Evolutionary conservation across 2,797 vertebrate genomes (phyloP), one percentile per base, ranked within the genome.

Genomic region (Sebastes diaconus): DNA sequence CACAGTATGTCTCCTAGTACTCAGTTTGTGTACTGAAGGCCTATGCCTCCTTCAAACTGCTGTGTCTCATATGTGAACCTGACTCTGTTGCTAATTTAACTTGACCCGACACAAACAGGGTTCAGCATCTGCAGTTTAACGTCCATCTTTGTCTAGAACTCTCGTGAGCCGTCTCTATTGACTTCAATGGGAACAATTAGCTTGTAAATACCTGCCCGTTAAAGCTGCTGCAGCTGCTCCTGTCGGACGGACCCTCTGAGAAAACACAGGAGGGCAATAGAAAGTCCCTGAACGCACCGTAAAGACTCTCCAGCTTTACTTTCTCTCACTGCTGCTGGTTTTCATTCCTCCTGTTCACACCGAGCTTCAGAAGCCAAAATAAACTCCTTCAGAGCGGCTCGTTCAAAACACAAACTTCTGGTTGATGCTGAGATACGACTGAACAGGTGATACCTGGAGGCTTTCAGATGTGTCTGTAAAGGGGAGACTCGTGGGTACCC

Each of bases 151-250:
- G 39, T 69, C 76, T 75, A n/a, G 79, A 79, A 52, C 52, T 54
- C 34, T 14, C 0, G 39, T 3, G 9, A 67, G 29, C n/a, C 73
- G 16, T 27, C 50, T 66, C 64, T 14, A 8, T 25, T 34, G 0
- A 57, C 70, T 34, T 64, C 77, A 54, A 6, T 65, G 42, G 46
- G 71, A 84, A 52, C 59, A 22, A 27, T 65, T 63, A 81, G 30
- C 83, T 84, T 73, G 81, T 87, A 88, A 88, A 87, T 82, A 83
- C 66, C 77, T 81, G 83, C 22, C 10, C 0, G 24, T 1, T 30
- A 71, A 82, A 77, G 75, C 76, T 85, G 81, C 10, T 84, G 18
- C 80, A 81, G 70, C 72, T 87, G 80, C 64, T 58, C 2, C 34
- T 36, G 11, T 36, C 3, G 1, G 54, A 18, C 11, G 52, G 52